These are phyloP conservation scores for Pantelozetes paolii DNA, from an alignment of 2,888 invertebrate genomes.

Conservation along the genomic window DNA sequence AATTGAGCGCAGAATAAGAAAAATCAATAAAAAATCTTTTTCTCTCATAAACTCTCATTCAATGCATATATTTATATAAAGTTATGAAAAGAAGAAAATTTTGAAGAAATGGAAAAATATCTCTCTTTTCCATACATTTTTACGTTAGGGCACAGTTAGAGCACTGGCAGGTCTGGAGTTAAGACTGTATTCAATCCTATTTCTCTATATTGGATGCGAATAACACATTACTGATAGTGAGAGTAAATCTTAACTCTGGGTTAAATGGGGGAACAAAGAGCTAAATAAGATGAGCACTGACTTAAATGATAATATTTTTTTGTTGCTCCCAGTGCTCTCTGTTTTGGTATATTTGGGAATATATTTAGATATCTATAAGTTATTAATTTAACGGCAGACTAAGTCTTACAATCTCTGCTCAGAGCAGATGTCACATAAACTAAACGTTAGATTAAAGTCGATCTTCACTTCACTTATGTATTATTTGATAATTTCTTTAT, in stretches of 20 bases:
- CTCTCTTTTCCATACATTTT: not conserved
- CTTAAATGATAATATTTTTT: not conserved
- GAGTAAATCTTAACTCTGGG: not conserved
- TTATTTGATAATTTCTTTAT: constrained; percentile 6
- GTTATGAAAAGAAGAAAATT: not conserved
- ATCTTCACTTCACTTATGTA: not conserved
- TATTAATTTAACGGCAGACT: constrained; percentile 1
- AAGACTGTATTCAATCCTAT: no score
- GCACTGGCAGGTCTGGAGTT: no score
- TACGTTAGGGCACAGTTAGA: no score
- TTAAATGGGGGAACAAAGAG: not conserved
- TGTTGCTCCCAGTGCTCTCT: not conserved
- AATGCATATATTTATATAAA: no score
- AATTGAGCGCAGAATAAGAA: not conserved
- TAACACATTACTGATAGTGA: not conserved
- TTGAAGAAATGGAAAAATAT: not conserved
- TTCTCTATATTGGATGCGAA: not conserved
- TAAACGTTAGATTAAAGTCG: not conserved
- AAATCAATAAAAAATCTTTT: no score
- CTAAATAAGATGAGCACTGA: not conserved
- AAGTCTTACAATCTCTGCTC: not conserved
- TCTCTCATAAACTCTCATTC: no score
- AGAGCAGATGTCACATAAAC: not conserved
- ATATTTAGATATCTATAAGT: not conserved
- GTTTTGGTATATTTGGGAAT: not conserved